Percentiles rank a stretch among this genome's conserved stretches.
Conservation (phyloP, 2,888 invertebrate species). For the Melinaea marsaeus region DNA sequence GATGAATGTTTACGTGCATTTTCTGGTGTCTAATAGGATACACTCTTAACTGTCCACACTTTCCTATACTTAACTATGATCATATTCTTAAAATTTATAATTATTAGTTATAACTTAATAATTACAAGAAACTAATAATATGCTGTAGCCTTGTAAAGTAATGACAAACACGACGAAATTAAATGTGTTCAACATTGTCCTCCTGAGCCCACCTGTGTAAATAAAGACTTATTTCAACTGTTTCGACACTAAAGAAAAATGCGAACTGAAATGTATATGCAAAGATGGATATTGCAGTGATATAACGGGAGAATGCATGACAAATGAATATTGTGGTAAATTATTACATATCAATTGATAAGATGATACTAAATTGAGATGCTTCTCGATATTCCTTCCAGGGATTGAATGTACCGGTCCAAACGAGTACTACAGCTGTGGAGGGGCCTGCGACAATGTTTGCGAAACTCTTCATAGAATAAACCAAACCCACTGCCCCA, state of each 20-base stretch:
- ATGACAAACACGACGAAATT: too few species aligned
- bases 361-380: neutral
- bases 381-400: slow-evolving; percentile 11
- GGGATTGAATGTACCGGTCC: slow-evolving; percentile 33
- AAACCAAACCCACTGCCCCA: slow-evolving; percentile 30
- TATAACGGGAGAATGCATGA: slow-evolving; percentile 38
- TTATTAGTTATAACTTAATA: too few species aligned
- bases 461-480: slow-evolving; percentile 5
- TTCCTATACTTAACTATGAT: too few species aligned
- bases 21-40: too few species aligned
- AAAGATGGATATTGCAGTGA: slow-evolving; percentile 39
- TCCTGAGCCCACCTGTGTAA: too few species aligned
- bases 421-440: slow-evolving; percentile 30
- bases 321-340: slow-evolving; percentile 40
- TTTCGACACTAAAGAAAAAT: slow-evolving; percentile 22
- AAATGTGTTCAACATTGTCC: too few species aligned
- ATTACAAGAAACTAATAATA: too few species aligned
- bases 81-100: too few species aligned
- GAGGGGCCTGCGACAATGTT: slow-evolving; percentile 30
- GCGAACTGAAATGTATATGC: slow-evolving; percentile 42
- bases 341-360: neutral
- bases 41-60: too few species aligned
- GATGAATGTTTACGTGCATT: too few species aligned
- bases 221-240: slow-evolving; percentile 30
- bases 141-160: too few species aligned